Percentiles rank a stretch among this genome's conserved stretches.
Conservation (phyloP, 2,888 invertebrate genomes). For the Loripinus fragilis region DNA sequence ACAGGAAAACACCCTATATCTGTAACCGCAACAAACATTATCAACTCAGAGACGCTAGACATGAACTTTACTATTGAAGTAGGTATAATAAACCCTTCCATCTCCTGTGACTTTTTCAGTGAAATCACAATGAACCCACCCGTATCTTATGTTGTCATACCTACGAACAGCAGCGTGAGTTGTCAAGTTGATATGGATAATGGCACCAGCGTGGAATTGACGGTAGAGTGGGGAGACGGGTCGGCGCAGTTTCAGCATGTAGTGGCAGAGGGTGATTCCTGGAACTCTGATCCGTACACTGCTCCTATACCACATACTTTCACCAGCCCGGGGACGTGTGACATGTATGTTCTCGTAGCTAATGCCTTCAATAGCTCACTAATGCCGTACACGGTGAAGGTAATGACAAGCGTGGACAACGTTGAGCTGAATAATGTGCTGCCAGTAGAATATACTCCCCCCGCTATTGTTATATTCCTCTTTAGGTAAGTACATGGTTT, state of each 20-base stretch:
- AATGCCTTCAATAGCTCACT: slow-evolving; percentile 58
- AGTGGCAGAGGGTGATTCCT: slow-evolving; percentile 29
- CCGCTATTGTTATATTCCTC: slow-evolving; percentile 50
- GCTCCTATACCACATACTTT: slow-evolving; percentile 58
- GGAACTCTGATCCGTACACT: slow-evolving; percentile 29
- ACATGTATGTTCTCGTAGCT: slow-evolving; percentile 52
- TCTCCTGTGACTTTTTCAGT: slow-evolving; percentile 28
- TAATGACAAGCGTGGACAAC: slow-evolving; percentile 63
- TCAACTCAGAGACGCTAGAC: slow-evolving; percentile 14
- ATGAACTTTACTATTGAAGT: slow-evolving; percentile 59
- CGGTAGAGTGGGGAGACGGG: slow-evolving; percentile 43
- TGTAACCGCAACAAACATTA: slow-evolving; percentile 32
- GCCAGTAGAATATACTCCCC: slow-evolving; percentile 55
- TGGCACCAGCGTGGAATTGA: slow-evolving; percentile 32
- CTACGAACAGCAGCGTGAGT: slow-evolving; percentile 46
- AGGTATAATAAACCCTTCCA: slow-evolving; percentile 42
- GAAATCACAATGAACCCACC: slow-evolving; percentile 19
- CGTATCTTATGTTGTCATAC: slow-evolving; percentile 53
- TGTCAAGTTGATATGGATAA: slow-evolving; percentile 34
- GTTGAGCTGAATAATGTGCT: slow-evolving; percentile 37
- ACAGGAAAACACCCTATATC: slow-evolving; percentile 35
- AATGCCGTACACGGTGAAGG: slow-evolving; percentile 40
- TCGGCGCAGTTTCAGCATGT: slow-evolving; percentile 11
- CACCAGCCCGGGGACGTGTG: slow-evolving; percentile 54
- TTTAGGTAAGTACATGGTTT: slow-evolving; percentile 33